Conservation (phyloP, 2,888 invertebrate species). For the Hirtodrosophila alboralis region DNA sequence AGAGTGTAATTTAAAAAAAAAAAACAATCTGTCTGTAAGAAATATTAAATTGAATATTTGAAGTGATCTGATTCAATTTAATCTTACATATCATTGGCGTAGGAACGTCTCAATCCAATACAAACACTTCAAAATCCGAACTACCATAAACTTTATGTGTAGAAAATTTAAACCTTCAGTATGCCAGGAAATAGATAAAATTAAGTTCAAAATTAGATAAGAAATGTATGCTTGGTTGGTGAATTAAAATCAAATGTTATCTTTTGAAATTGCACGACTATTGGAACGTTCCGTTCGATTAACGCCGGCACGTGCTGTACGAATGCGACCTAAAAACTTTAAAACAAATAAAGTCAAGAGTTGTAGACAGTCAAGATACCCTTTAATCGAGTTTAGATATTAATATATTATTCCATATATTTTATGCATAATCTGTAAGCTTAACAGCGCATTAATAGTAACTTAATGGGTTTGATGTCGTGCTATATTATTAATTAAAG, state of each 20-base stretch:
- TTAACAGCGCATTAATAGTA: not conserved
- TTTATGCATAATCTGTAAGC: no score
- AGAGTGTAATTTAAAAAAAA: no score
- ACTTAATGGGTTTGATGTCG: not conserved
- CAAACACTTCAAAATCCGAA: slow-evolving; percentile 3
- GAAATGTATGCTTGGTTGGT: slow-evolving; percentile 1
- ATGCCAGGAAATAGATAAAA: slow-evolving; percentile 19
- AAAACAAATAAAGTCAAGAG: not conserved
- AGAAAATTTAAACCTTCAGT: not conserved
- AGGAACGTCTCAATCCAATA: slow-evolving; percentile 20
- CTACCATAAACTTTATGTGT: not conserved
- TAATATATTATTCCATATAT: no score
- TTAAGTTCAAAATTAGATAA: slow-evolving; percentile 15
- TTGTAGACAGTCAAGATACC: not conserved
- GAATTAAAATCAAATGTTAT: slow-evolving; percentile 18
- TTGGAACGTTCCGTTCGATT: slow-evolving; percentile 22
- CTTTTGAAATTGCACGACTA: slow-evolving; percentile 20
- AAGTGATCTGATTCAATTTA: slow-evolving; percentile 3
- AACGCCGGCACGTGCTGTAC: slow-evolving; percentile 28
- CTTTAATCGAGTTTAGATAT: not conserved
- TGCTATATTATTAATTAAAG: not conserved
- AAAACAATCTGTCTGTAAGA: no score
- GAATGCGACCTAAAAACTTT: slow-evolving; percentile 9
- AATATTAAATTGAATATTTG: no score
- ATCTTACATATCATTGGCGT: slow-evolving; percentile 19